Percentiles rank a stretch among this genome's conserved stretches.
phyloP scores from a whole-genome alignment of 1,140 invertebrate species.

The Reticulitermes speratus region DNA sequence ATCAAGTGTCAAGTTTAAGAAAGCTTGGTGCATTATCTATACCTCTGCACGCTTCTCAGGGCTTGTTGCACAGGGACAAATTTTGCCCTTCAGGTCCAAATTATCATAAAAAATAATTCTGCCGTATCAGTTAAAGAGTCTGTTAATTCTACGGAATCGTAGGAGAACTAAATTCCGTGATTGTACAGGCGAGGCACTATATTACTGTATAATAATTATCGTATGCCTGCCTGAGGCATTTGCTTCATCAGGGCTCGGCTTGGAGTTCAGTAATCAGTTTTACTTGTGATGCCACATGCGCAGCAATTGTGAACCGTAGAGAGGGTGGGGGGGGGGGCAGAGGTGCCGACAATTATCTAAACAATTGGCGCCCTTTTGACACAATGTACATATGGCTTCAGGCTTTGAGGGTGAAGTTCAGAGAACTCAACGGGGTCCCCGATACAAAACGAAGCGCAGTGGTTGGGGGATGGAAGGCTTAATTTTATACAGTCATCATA shows the following conservation, averaged over 20 bases:
- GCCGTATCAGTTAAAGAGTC: no score
- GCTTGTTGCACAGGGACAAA: no score
- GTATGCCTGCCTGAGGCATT: neutral
- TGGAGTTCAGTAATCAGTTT: neutral
- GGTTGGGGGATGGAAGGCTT: neutral
- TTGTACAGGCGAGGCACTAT: neutral
- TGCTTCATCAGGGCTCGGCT: neutral
- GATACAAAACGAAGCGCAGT: no score
- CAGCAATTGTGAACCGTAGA: neutral
- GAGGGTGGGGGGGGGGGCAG: neutral
- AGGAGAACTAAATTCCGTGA: neutral
- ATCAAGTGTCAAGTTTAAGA: no score
- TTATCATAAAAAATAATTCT: no score
- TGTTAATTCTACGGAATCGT: neutral
- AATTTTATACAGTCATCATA: neutral
- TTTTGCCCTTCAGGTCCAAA: no score
- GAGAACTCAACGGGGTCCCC: neutral
- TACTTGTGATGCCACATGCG: neutral
- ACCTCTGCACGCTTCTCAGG: no score
- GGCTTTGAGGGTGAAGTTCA: conserved; percentile 3
- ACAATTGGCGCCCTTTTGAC: conserved; percentile 9
- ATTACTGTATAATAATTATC: neutral
- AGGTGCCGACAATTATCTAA: conserved; percentile 5
- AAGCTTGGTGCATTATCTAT: no score
- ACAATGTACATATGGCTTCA: conserved; percentile 16